Base-by-base conservation (phyloP, 2,888 invertebrate species). In the Hydropsyche betteni region DNA sequence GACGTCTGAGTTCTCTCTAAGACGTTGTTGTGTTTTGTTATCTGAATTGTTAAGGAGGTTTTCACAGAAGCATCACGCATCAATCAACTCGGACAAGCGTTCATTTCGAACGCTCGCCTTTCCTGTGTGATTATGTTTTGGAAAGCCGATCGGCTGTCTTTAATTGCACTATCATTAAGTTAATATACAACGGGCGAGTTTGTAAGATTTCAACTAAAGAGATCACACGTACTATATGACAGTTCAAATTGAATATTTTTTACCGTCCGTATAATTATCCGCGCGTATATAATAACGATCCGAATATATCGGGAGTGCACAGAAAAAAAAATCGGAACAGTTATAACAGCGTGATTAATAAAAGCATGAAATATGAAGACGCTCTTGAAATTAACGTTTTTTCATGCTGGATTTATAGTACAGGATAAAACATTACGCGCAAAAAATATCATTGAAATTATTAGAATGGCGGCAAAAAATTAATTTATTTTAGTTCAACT, bases 51-150 rank as follows among this genome's bases (percentile, higher is more conserved):
- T 72, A 58, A 61, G 44, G 61, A 44, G 44, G 55, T 72, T 50
- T 72, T 36, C 61, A 72, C 72, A 72, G 72, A 72, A 72, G 72
- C 72, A 72, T 72, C 69, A 74, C 44, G 52, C 77, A 76, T 77
- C 77, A 76, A 77, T 77, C 77, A 77, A 33, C 34, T 61, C 52
- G 55, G 74, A 76, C 74, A 74, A 69, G 34, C 68, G 74, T 58
- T 72, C 69, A 76, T 74, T 71, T 76, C 70, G 64, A 10, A n/a
- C 34, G n/a, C 24, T 36, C 53, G 71, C 70, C 12, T 33, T 36
- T 68, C 74, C 71, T 74, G 74, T 76, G 75, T 76, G 76, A 77
- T 76, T 77, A 77, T 53, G 72, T 77, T 74, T 74, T 64, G 53
- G 74, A 77, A 75, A 74, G 75, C 75, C 77, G 71, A 74, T 74